phyloP scores from a whole-genome alignment of 2,888 invertebrate genomes.

The Drosophila histrio region DNA sequence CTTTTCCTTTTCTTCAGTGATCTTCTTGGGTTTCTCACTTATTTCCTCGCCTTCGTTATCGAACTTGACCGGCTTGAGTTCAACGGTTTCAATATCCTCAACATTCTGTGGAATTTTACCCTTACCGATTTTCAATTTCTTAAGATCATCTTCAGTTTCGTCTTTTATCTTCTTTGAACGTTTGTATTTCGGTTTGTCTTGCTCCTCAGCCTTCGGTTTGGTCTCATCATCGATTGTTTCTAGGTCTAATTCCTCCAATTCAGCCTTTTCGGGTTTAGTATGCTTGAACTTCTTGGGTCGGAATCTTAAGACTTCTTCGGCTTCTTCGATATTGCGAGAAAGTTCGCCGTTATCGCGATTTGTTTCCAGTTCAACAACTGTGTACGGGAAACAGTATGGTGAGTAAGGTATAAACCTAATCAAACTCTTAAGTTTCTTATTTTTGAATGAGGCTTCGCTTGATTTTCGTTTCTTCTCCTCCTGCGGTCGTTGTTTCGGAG shows the following conservation, averaged over 20 bases:
- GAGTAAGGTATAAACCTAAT: conserved; percentile 88
- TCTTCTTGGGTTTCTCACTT: conserved; percentile 33
- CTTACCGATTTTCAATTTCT: conserved; percentile 78
- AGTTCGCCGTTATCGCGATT: conserved; percentile 87
- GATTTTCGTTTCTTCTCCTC: conserved; percentile 84
- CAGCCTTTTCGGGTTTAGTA: conserved; percentile 85
- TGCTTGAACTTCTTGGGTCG: conserved; percentile 86
- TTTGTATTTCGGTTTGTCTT: conserved; percentile 82
- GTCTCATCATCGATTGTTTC: conserved; percentile 71
- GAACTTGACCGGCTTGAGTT: conserved; percentile 74
- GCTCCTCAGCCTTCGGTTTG: conserved; percentile 58
- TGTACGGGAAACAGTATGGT: conserved; percentile 84
- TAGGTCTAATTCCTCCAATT: conserved; percentile 85
- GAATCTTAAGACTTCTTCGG: conserved; percentile 87
- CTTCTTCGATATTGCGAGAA: conserved; percentile 89
- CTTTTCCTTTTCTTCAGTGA: conserved; percentile 47
- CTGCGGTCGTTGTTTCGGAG: conserved; percentile 80
- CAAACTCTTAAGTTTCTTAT: conserved; percentile 89
- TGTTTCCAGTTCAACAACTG: conserved; percentile 82
- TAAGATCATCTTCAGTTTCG: conserved; percentile 58
- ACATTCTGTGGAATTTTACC: conserved; percentile 75
- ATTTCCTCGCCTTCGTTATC: conserved; percentile 36
- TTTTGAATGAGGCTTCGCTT: conserved; percentile 87
- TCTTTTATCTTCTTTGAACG: conserved; percentile 70
- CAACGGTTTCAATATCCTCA: conserved; percentile 81